These are phyloP conservation scores for Alligator sinensis DNA, from an alignment of 2,113 vertebrate genomes.

Conservation along the genomic window DNA sequence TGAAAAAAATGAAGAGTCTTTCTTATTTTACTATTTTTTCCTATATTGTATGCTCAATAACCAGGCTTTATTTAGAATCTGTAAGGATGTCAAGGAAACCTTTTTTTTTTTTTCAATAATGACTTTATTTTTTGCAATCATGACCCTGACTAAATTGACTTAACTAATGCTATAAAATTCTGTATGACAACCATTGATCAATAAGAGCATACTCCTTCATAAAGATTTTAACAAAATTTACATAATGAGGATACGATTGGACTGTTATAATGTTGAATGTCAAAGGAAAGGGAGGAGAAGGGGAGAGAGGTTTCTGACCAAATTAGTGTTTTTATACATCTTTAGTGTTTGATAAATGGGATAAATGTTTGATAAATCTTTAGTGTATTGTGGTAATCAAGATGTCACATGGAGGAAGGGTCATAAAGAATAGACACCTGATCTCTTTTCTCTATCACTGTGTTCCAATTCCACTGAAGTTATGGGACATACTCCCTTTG, in stretches of 20 bases:
- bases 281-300: not conserved
- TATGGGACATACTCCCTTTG: not conserved
- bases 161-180: not conserved
- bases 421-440: fast-evolving
- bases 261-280: not conserved
- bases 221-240: not conserved
- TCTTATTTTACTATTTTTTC: not conserved
- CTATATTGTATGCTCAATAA: not conserved
- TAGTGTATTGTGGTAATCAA: not conserved
- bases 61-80: not conserved
- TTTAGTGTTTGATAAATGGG: not conserved
- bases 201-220: not conserved
- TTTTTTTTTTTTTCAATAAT: not conserved
- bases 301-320: not conserved
- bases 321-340: not conserved
- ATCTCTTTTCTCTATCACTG: not conserved
- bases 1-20: not conserved
- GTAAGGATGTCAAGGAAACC: not conserved
- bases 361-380: too few species aligned
- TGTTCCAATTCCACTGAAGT: not conserved
- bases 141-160: not conserved
- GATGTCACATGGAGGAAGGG: not conserved
- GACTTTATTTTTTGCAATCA: not conserved
- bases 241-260: not conserved
- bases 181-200: not conserved